Conservation (phyloP, 2,797 vertebrate genomes). For the Eupleurogrammus muticus region DNA sequence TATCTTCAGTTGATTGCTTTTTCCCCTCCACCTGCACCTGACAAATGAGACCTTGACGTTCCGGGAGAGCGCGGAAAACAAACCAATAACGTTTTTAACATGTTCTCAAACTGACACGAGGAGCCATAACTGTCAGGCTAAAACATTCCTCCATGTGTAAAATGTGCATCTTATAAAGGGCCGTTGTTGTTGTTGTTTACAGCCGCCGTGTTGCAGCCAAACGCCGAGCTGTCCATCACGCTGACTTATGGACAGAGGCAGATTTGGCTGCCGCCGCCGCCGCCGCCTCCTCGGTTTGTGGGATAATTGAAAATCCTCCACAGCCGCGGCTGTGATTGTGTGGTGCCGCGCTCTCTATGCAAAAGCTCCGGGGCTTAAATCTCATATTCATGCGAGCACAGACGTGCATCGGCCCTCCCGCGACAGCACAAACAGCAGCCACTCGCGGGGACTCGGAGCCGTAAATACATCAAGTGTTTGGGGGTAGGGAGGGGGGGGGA, state of each 20-base stretch:
- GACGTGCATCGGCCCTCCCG: conserved; percentile 10
- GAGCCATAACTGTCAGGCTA: conserved; percentile 32
- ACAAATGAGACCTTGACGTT: conserved; percentile 41
- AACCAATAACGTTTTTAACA: conserved; percentile 42
- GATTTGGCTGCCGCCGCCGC: conserved; percentile 36
- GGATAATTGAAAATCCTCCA: conserved; percentile 61
- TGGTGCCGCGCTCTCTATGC: conserved; percentile 36
- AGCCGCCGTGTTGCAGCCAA: conserved; percentile 32
- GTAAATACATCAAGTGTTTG: conserved; percentile 23
- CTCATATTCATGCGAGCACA: conserved; percentile 11
- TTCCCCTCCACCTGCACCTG: conserved; percentile 11
- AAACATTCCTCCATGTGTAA: conserved; percentile 19
- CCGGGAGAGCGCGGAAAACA: conserved; percentile 21
- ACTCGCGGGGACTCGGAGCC: not conserved
- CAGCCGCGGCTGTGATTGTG: conserved; percentile 39
- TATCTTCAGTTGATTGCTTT: not conserved
- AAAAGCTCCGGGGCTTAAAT: conserved; percentile 44
- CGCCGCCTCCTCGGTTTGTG: conserved; percentile 32
- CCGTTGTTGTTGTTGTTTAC: conserved; percentile 34
- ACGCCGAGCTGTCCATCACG: conserved; percentile 45
- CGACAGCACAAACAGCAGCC: not conserved
- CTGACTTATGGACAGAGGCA: conserved; percentile 44
- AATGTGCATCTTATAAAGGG: conserved; percentile 31
- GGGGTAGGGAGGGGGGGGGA: too few relatives aligned
- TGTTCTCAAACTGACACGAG: conserved; percentile 15